These are phyloP conservation scores for Emmelina monodactyla DNA, from an alignment of 2,888 invertebrate species.

Conservation along the genomic window DNA sequence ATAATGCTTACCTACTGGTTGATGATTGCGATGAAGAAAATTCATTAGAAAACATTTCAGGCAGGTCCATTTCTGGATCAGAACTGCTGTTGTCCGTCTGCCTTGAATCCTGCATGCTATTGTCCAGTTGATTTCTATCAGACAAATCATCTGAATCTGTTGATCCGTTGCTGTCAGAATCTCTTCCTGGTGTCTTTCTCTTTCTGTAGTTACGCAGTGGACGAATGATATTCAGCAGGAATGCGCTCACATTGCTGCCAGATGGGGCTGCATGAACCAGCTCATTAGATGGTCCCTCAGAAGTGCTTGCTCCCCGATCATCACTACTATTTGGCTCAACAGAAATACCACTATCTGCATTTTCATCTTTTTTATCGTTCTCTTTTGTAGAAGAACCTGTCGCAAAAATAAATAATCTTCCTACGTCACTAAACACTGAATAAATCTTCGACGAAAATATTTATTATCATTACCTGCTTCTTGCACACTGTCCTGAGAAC, in stretches of 20 bases:
- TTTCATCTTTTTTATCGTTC: conserved; percentile 31
- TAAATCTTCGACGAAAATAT: conserved; percentile 11
- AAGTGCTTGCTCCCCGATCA: conserved; percentile 26
- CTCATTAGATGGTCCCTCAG: conserved; percentile 38
- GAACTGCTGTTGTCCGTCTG: conserved; percentile 25
- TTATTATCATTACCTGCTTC: conserved; percentile 40
- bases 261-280: conserved; percentile 43
- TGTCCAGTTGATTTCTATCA: conserved; percentile 22
- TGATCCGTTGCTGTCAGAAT: conserved; percentile 43
- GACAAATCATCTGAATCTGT: conserved; percentile 52
- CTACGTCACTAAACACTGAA: not conserved
- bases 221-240: conserved; percentile 39
- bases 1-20: too few relatives aligned
- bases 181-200: conserved; percentile 44
- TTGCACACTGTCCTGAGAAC: conserved; percentile 47
- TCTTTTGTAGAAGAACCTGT: conserved; percentile 25
- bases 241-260: conserved; percentile 38
- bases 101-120: conserved; percentile 21
- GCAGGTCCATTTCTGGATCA: conserved; percentile 33
- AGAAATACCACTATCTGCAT: conserved; percentile 52
- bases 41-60: too few relatives aligned
- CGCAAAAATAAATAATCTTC: conserved; percentile 19
- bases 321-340: conserved; percentile 54
- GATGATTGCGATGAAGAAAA: too few relatives aligned
- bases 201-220: conserved; percentile 45